phyloP scores from a whole-genome alignment of 2,797 vertebrate species.

The Gymnodraco acuticeps region DNA sequence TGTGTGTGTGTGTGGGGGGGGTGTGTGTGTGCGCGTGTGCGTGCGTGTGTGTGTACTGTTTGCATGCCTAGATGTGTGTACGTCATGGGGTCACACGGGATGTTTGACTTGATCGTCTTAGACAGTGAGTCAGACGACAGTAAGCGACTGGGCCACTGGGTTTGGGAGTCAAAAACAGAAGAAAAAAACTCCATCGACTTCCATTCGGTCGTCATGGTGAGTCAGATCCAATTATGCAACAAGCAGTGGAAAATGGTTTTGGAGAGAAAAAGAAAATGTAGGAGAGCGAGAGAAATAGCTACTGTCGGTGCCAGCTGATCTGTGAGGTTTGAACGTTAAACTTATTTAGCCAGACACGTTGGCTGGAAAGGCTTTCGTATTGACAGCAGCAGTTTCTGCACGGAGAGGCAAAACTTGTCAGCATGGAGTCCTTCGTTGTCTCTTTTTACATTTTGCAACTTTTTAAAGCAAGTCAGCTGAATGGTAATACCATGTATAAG shows the following conservation, averaged over 20 bases:
- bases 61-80: constrained; percentile 12
- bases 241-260: constrained; percentile 67
- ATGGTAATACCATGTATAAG: too few relatives aligned
- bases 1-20: background rate
- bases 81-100: constrained; percentile 50
- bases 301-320: constrained; percentile 45
- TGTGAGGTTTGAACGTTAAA: constrained; percentile 34
- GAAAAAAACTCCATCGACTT: constrained; percentile 40
- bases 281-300: constrained; percentile 31
- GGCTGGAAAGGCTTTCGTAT: constrained; percentile 3
- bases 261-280: constrained; percentile 36
- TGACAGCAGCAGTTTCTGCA: constrained; percentile 6
- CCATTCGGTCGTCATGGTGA: constrained; percentile 75
- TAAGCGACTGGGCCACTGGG: constrained; percentile 57
- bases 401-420: background rate
- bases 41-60: too few relatives aligned
- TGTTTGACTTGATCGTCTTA: constrained; percentile 51
- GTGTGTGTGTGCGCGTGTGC: too few relatives aligned
- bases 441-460: background rate
- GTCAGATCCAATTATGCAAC: constrained; percentile 72
- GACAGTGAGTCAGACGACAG: constrained; percentile 70
- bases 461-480: too few relatives aligned
- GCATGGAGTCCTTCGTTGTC: background rate
- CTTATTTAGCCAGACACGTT: constrained; percentile 36
- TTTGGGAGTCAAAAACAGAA: constrained; percentile 51